phyloP scores from a whole-genome alignment of 2,888 invertebrate genomes.

The Eulithis testata region DNA sequence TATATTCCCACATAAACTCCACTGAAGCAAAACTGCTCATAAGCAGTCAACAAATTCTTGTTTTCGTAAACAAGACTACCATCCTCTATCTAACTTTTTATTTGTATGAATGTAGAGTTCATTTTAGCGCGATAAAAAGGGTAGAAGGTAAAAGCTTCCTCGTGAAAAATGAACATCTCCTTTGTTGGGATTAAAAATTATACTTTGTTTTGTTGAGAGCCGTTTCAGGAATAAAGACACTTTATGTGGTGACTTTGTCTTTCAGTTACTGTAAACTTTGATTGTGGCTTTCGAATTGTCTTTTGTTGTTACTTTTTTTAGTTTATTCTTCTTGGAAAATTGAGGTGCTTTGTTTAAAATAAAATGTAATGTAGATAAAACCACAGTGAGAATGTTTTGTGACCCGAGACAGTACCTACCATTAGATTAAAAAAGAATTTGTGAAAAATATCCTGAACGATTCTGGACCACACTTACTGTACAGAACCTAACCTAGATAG shows the following conservation, averaged over 20 bases:
- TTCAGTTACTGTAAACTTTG: conserved; percentile 25
- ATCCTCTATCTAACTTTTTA: conserved; percentile 38
- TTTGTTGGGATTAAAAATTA: conserved; percentile 80
- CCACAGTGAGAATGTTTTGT: no score
- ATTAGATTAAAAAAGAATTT: no score
- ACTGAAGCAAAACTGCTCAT: conserved; percentile 66
- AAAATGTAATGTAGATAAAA: background rate
- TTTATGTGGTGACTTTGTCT: conserved; percentile 39
- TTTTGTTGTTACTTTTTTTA: conserved; percentile 1
- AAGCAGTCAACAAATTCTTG: conserved; percentile 68
- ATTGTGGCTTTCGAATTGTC: conserved; percentile 19
- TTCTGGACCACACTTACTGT: no score
- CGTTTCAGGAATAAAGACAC: conserved; percentile 34
- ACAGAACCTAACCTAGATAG: no score
- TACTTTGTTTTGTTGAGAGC: conserved; percentile 63
- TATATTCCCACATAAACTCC: conserved; percentile 41
- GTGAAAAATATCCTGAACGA: no score
- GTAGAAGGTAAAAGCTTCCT: conserved; percentile 51
- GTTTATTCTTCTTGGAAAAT: background rate
- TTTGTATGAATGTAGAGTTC: conserved; percentile 43
- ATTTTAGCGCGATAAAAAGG: conserved; percentile 38
- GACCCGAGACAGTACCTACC: no score
- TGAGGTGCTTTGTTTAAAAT: background rate
- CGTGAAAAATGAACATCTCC: conserved; percentile 80
- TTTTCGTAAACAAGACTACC: conserved; percentile 35